Percentiles rank a stretch among this genome's conserved stretches.
phyloP scores from a whole-genome alignment of 2,888 invertebrate species.

The Globia sparganii region DNA sequence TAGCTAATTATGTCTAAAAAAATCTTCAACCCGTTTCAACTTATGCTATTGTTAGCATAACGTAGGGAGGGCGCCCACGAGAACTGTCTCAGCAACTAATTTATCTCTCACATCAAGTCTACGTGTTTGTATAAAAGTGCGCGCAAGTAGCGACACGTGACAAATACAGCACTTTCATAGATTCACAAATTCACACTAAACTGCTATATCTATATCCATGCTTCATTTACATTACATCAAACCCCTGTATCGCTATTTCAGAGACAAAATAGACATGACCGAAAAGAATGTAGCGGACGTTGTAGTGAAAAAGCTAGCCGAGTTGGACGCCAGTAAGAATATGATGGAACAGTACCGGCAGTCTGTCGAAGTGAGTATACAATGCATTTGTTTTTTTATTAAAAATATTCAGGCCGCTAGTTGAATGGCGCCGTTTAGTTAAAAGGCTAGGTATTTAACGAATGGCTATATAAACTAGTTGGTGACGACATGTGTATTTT shows the following conservation, averaged over 20 bases:
- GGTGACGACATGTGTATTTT: too few relatives aligned
- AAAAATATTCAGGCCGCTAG: not conserved
- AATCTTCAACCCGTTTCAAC: not conserved
- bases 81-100: not conserved
- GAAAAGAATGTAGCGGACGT: conserved; percentile 87
- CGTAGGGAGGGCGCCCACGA: not conserved
- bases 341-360: conserved; percentile 87
- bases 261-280: conserved; percentile 86
- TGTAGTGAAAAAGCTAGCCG: conserved; percentile 86
- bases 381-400: not conserved
- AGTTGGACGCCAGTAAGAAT: conserved; percentile 84
- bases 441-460: too few relatives aligned
- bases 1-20: not conserved
- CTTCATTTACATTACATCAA: conserved; percentile 12
- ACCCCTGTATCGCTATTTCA: conserved; percentile 70
- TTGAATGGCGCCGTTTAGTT: not conserved
- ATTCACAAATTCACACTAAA: not conserved
- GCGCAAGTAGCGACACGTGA: not conserved
- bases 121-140: not conserved
- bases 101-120: not conserved
- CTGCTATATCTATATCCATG: not conserved
- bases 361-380: conserved; percentile 84
- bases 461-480: too few relatives aligned
- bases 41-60: not conserved
- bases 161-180: not conserved